Conservation (phyloP, 2,797 vertebrate genomes). For the Etheostoma nigrum region DNA sequence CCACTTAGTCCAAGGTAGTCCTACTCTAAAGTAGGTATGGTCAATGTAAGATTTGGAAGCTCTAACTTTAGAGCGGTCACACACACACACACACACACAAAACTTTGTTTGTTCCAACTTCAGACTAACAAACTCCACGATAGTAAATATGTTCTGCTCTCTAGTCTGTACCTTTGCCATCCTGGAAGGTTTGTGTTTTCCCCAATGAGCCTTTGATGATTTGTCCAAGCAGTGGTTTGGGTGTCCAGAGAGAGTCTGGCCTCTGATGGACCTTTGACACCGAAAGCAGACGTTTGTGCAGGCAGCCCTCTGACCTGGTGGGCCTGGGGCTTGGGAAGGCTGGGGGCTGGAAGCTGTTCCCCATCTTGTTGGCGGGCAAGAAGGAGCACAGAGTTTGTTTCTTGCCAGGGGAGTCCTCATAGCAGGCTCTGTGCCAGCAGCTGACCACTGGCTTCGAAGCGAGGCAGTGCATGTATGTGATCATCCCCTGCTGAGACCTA, state of each 20-base stretch:
- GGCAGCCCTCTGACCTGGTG: conserved; percentile 76
- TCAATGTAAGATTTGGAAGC: too few relatives aligned
- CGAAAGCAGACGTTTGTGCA: conserved; percentile 85
- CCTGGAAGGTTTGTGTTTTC: conserved; percentile 58
- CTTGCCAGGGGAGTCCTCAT: conserved; percentile 81
- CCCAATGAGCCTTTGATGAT: conserved; percentile 45
- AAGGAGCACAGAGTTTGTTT: conserved; percentile 81
- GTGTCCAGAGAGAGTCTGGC: conserved; percentile 87
- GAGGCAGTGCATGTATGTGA: conserved; percentile 88
- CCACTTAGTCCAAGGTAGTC: conserved; percentile 12
- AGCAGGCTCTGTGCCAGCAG: conserved; percentile 86
- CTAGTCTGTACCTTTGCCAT: conserved; percentile 74
- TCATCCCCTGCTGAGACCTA: conserved; percentile 83
- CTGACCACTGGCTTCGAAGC: conserved; percentile 84
- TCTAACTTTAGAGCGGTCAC: not conserved
- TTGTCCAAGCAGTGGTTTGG: conserved; percentile 84
- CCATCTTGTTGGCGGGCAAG: conserved; percentile 81
- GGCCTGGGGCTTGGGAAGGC: conserved; percentile 67
- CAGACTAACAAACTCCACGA: not conserved
- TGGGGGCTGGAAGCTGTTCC: conserved; percentile 80
- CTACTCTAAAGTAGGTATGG: not conserved
- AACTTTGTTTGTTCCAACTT: not conserved
- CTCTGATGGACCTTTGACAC: conserved; percentile 86
- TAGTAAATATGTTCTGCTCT: not conserved
- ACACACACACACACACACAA: too few relatives aligned